phyloP scores from a whole-genome alignment of 1,140 invertebrate species.

The Zaprionus gabonicus region DNA sequence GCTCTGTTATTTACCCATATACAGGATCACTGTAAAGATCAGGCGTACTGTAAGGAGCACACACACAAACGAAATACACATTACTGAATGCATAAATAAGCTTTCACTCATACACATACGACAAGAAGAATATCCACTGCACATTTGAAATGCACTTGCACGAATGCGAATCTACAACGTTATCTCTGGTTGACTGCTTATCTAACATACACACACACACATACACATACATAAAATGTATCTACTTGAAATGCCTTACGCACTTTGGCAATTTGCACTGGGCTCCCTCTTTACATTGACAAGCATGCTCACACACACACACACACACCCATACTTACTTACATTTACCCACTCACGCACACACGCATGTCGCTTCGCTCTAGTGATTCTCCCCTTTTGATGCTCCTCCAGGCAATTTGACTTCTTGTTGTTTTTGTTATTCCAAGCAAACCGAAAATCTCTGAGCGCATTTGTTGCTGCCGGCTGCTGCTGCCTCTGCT shows the following conservation, averaged over 20 bases:
- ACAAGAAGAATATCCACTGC: neutral
- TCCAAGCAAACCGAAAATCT: conserved; percentile 54
- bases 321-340: neutral
- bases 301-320: neutral
- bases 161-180: neutral
- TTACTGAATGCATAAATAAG: neutral
- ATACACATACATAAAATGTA: conserved; percentile 10
- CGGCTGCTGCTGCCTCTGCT: conserved; percentile 26
- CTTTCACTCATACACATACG: too few species aligned
- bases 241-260: conserved; percentile 42
- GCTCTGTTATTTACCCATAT: too few species aligned
- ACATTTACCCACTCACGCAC: neutral
- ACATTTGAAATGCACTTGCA: neutral
- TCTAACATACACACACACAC: neutral
- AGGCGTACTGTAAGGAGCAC: too few species aligned
- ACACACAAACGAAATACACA: too few species aligned
- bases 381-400: conserved; percentile 14
- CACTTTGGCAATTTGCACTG: conserved; percentile 36
- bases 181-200: neutral
- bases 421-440: conserved; percentile 49
- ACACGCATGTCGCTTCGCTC: neutral
- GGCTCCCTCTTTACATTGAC: neutral
- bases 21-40: too few species aligned
- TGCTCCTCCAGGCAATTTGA: conserved; percentile 36
- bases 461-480: conserved; percentile 62